Evolutionary conservation across 2,113 vertebrate genomes (phyloP), one percentile per base, ranked within the genome.

Genomic region (Thalassoma bifasciatum): DNA sequence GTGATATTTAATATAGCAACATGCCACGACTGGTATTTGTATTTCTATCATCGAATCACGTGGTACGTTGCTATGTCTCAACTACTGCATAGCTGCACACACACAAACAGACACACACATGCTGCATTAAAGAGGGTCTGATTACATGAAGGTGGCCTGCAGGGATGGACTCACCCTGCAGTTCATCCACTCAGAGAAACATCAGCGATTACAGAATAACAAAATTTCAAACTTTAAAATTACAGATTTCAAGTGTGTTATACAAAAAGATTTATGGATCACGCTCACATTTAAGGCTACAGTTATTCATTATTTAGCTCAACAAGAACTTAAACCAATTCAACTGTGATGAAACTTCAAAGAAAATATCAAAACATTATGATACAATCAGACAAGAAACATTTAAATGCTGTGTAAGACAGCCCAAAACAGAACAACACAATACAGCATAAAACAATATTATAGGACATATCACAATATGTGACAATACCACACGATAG

Each of bases 1-100:
- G 85, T 90, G 93, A 93, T 88, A 92, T 92, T 88, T 75, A 89
- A 91, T 81, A 78, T 21, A 47, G 46, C 3, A 21, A 53, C 79
- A 83, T 70, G 44, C 78, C 86, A 75, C 65, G 34, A 14, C 69
- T 84, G 86, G 56, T 69, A 83, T 88, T 86, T 86, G 78, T 84
- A 82, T 84, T 72, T 82, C 75, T 81, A 78, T 77, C 53, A 77
- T 11, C 24, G 71, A 58, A 52, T 36, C 61, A 79, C 70, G 47
- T 63, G 65, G 42, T 50, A 74, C 44, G 46, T n/a, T 23, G 59
- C 66, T 21, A 53, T 75, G 74, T 68, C 73, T 87, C 62, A 62
- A 56, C 82, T 60, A 44, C 68, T 74, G 76, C 80, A 85, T 82
- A 84, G 81, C 82, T 82, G 79, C 81, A 82, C 79, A 77, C 66